Conservation (phyloP, 2,888 invertebrate species). For the Apodemia hepburni region DNA sequence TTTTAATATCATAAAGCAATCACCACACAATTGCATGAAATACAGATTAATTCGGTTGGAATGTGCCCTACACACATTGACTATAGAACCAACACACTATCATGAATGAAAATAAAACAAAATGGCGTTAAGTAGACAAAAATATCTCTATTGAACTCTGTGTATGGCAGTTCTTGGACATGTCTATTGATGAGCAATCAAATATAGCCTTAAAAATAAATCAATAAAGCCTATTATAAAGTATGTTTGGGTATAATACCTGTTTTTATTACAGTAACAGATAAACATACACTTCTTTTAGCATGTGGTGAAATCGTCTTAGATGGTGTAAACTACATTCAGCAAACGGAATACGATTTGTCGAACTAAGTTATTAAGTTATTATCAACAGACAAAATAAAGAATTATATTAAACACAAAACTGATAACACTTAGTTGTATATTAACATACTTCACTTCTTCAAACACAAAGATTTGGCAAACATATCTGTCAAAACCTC, state of each 20-base stretch:
- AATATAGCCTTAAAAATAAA: not conserved
- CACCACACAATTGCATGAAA: conserved; percentile 48
- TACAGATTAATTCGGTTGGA: conserved; percentile 62
- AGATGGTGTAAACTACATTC: too few relatives aligned
- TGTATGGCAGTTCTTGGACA: not conserved
- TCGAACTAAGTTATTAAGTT: too few relatives aligned
- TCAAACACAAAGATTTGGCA: too few relatives aligned
- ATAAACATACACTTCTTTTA: too few relatives aligned
- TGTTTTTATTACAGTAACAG: not conserved
- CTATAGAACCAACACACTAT: conserved; percentile 34
- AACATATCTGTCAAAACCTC: too few relatives aligned
- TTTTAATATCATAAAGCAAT: conserved; percentile 66
- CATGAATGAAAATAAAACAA: conserved; percentile 70
- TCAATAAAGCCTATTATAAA: conserved; percentile 30
- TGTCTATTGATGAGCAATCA: not conserved
- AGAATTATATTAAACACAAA: too few relatives aligned
- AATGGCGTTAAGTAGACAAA: conserved; percentile 69
- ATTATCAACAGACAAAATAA: too few relatives aligned
- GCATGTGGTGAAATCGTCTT: too few relatives aligned
- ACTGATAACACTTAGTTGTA: too few relatives aligned
- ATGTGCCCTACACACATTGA: conserved; percentile 42
- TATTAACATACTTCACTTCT: too few relatives aligned
- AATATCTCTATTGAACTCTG: conserved; percentile 34
- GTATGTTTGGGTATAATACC: conserved; percentile 10
- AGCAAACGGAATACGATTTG: too few relatives aligned